Evolutionary conservation across 2,797 vertebrate genomes (phyloP).

Genomic region (Echiichthys vipera): DNA sequence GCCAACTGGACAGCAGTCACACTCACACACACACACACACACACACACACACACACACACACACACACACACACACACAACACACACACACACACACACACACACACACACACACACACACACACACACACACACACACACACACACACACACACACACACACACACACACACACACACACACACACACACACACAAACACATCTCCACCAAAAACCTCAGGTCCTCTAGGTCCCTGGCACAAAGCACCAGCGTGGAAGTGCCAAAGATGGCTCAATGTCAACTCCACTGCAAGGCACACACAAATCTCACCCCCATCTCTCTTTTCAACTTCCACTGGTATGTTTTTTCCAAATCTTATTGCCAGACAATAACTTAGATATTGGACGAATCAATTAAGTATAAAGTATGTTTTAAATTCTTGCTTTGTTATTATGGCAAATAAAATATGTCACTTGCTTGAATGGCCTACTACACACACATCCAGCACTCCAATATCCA

Average conservation of each 20-base stretch:
- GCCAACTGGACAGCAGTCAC: slow-evolving; percentile 45
- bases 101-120: slow-evolving; percentile 24
- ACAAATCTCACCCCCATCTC: slow-evolving; percentile 1
- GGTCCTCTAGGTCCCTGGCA: slow-evolving; percentile 40
- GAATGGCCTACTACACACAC: not conserved
- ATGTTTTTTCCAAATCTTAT: not conserved
- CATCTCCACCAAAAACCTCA: slow-evolving; percentile 19
- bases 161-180: slow-evolving; percentile 34
- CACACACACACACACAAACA: slow-evolving; percentile 35
- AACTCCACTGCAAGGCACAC: not conserved
- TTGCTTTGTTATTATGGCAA: not conserved
- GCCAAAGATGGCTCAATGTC: slow-evolving; percentile 41
- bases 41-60: slow-evolving; percentile 12
- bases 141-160: slow-evolving; percentile 39
- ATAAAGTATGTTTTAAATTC: not conserved
- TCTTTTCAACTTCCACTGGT: not conserved
- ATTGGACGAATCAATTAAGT: not conserved
- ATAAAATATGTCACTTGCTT: not conserved
- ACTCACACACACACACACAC: slow-evolving; percentile 32
- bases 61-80: slow-evolving; percentile 27
- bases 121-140: slow-evolving; percentile 34
- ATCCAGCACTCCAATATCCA: no score
- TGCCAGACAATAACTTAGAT: not conserved
- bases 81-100: slow-evolving; percentile 34
- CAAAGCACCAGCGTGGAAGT: not conserved